Base-by-base conservation (phyloP, 2,797 vertebrate species). In the Paratrypauchen microcephalus region DNA sequence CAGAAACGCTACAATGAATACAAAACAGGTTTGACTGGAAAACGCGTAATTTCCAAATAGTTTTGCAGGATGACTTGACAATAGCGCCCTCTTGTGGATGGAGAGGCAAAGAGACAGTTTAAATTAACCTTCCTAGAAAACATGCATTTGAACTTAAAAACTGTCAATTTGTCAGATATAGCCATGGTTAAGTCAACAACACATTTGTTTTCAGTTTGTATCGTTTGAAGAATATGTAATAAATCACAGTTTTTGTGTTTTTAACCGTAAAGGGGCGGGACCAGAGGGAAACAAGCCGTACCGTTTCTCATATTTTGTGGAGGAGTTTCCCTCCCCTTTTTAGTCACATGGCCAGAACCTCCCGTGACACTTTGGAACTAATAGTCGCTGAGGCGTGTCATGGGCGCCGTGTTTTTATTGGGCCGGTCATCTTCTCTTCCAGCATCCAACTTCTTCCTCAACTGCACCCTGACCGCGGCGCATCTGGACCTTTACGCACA, bases 311-410 rank as follows among this genome's bases (percentile, higher is more conserved):
- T 23, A 39, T 23, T 54, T 50, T 5, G 5, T 54, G 63, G 6
- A 21, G 19, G 30, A 63, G 21, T 47, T 71, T 70, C 80, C 83
- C 85, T 71, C 80, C 83, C 79, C 68, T 74, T 45, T 7, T 5
- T 16, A 64, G 91, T 93, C 92, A 93, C 92, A 83, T 92, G 92
- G 80, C 9, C 68, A 19, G n/a, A 41, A 3, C 63, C 79, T 90
- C 92, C 70, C 90, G 89, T 93, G 90, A 92, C 89, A 70, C 55
- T 76, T 86, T 67, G 19, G 76, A 84, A 73, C 85, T 86, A 87
- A 88, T 86, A 88, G 79, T 52, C 65, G 23, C 59, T 75, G 66
- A 88, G 86, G 80, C 89, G 83, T 79, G 78, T 30, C 85, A 73
- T 65, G 74, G 71, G 68, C 58, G 63, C 72, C 21, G 60, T 63